Evolutionary conservation across 2,888 invertebrate species (phyloP).

Genomic region (Eudemis profundana): DNA sequence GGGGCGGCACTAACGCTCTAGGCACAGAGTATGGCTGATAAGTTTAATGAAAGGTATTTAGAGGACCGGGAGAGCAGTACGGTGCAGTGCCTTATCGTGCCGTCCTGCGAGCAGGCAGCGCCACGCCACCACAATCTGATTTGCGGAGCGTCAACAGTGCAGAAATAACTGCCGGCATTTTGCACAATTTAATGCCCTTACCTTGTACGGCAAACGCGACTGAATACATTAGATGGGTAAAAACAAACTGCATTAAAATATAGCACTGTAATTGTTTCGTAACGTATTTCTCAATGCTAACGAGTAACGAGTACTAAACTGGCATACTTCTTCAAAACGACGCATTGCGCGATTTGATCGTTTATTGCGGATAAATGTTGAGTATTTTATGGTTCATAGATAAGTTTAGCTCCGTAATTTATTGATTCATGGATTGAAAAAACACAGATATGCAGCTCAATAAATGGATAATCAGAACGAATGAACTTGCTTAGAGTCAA

Average conservation of each 20-base stretch:
- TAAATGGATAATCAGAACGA: no score
- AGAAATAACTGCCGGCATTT: slow-evolving; percentile 51
- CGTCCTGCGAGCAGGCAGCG: slow-evolving; percentile 53
- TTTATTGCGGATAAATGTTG: neutral
- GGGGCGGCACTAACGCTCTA: neutral
- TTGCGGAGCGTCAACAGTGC: slow-evolving; percentile 52
- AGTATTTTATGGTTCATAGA: neutral
- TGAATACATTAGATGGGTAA: slow-evolving; percentile 21
- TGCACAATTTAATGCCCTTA: slow-evolving; percentile 37
- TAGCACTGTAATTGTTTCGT: slow-evolving; percentile 7
- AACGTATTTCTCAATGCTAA: neutral
- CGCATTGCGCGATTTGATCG: neutral
- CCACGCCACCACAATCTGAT: slow-evolving; percentile 61
- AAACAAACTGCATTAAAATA: slow-evolving; percentile 3
- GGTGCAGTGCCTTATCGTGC: slow-evolving; percentile 54
- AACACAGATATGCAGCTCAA: neutral
- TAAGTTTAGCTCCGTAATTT: neutral
- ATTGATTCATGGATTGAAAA: neutral
- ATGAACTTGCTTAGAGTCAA: no score
- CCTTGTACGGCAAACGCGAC: slow-evolving; percentile 18
- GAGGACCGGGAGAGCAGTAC: slow-evolving; percentile 47
- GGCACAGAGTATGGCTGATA: slow-evolving; percentile 34
- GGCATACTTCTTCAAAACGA: neutral
- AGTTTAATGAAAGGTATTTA: slow-evolving; percentile 54
- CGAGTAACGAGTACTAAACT: no score